Evolutionary conservation across 2,888 invertebrate species (phyloP).

Genomic region (Omphaloscelis lunosa): DNA sequence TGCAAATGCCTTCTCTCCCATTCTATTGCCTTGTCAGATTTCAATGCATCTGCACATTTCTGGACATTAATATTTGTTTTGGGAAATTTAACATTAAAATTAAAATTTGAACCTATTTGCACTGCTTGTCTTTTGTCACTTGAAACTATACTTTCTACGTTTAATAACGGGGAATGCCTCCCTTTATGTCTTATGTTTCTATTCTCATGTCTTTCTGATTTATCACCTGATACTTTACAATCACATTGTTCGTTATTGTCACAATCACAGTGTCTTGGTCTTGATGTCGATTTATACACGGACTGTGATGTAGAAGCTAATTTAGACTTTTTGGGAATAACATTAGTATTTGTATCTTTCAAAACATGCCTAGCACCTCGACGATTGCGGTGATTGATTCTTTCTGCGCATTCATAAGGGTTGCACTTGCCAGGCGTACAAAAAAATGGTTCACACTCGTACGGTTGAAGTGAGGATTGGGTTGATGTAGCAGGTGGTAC

Average conservation of each 20-base stretch:
- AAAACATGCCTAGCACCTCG: slow-evolving; percentile 2
- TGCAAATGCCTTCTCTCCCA: slow-evolving; percentile 9
- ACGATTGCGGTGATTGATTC: slow-evolving; percentile 35
- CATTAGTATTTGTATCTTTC: slow-evolving; percentile 42
- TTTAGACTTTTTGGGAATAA: slow-evolving; percentile 32
- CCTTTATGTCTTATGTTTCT: slow-evolving; percentile 24
- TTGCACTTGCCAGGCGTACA: slow-evolving; percentile 70
- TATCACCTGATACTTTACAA: slow-evolving; percentile 7
- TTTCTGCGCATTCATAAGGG: slow-evolving; percentile 66
- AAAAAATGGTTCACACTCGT: slow-evolving; percentile 70
- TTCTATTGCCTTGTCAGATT: slow-evolving; percentile 2
- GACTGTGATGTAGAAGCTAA: slow-evolving; percentile 41
- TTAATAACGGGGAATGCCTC: slow-evolving; percentile 3
- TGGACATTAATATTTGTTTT: slow-evolving; percentile 54
- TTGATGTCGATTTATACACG: slow-evolving; percentile 37
- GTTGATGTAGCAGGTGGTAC: slow-evolving; percentile 24
- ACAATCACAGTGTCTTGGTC: background rate
- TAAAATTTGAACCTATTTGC: slow-evolving; percentile 69
- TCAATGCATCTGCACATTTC: background rate
- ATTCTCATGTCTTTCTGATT: background rate
- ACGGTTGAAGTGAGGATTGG: slow-evolving; percentile 54
- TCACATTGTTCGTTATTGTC: slow-evolving; percentile 9
- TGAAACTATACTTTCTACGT: slow-evolving; percentile 24
- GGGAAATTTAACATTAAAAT: slow-evolving; percentile 67
- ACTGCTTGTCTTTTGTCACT: slow-evolving; percentile 55